Conservation (phyloP, 2,888 invertebrate species). For the Drosophila atroscutellata region DNA sequence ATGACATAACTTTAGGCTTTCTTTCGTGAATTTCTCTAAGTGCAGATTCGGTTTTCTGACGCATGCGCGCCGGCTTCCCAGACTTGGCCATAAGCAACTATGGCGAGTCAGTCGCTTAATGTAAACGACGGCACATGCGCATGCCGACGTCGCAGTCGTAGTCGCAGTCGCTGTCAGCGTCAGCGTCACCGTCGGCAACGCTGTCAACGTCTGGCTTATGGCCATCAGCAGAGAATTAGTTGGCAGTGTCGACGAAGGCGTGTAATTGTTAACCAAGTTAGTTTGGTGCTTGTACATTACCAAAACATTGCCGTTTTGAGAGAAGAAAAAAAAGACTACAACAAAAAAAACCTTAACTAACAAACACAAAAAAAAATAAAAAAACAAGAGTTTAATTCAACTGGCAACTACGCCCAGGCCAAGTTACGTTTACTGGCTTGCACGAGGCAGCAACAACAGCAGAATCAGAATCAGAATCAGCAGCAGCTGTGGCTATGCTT, state of each 20-base stretch:
- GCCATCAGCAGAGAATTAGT: slow-evolving; percentile 64
- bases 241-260: slow-evolving; percentile 69
- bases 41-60: slow-evolving; percentile 58
- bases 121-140: slow-evolving; percentile 75
- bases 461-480: background rate
- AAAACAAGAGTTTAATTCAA: slow-evolving; percentile 34
- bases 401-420: slow-evolving; percentile 50
- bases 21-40: background rate
- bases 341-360: slow-evolving; percentile 12
- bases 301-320: slow-evolving; percentile 62
- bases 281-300: slow-evolving; percentile 66
- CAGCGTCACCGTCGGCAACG: slow-evolving; percentile 19
- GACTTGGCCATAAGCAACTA: slow-evolving; percentile 31
- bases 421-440: slow-evolving; percentile 46
- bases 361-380: slow-evolving; percentile 13
- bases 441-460: slow-evolving; percentile 5
- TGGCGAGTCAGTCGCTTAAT: slow-evolving; percentile 56
- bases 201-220: slow-evolving; percentile 40
- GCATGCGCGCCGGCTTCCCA: slow-evolving; percentile 63
- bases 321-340: slow-evolving; percentile 14
- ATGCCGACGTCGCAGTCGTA: slow-evolving; percentile 63
- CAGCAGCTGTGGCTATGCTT: slow-evolving; percentile 40
- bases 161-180: slow-evolving; percentile 27
- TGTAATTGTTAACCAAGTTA: slow-evolving; percentile 79
- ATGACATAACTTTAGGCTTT: background rate